Conservation (phyloP, 2,797 vertebrate genomes). For the Nasua narica region DNA sequence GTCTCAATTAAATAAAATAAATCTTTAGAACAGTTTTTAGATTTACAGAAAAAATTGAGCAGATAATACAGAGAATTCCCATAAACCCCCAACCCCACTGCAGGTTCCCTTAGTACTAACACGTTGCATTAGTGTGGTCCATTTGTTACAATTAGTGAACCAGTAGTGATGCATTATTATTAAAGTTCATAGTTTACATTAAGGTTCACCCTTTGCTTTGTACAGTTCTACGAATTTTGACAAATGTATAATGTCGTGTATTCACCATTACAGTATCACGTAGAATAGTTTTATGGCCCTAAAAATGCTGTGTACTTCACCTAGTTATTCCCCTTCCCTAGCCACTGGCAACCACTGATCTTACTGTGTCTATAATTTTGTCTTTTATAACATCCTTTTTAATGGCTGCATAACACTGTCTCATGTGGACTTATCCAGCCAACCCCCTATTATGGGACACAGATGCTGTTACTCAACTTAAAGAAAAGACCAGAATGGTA, state of each 20-base stretch:
- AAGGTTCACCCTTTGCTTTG: background rate
- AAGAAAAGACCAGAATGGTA: background rate
- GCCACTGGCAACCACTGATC: background rate
- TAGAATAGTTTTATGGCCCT: background rate
- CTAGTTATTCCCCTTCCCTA: background rate
- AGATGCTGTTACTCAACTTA: background rate
- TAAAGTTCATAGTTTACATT: background rate
- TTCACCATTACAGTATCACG: background rate
- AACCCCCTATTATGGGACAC: background rate
- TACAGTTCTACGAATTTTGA: background rate
- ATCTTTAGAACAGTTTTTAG: no score
- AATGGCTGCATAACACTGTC: background rate
- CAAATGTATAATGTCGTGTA: background rate
- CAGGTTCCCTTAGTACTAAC: background rate
- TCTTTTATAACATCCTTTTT: background rate
- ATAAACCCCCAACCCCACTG: background rate
- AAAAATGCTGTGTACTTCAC: background rate
- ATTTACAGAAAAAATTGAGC: constrained; percentile 23
- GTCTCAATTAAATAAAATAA: no score
- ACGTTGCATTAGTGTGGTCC: background rate
- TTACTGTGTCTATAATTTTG: background rate
- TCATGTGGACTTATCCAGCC: background rate
- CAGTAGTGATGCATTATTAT: background rate
- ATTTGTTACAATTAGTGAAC: constrained; percentile 13
- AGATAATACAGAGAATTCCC: background rate